Base-by-base conservation (phyloP, 2,888 invertebrate species). In the Platycheirus rosarum region DNA sequence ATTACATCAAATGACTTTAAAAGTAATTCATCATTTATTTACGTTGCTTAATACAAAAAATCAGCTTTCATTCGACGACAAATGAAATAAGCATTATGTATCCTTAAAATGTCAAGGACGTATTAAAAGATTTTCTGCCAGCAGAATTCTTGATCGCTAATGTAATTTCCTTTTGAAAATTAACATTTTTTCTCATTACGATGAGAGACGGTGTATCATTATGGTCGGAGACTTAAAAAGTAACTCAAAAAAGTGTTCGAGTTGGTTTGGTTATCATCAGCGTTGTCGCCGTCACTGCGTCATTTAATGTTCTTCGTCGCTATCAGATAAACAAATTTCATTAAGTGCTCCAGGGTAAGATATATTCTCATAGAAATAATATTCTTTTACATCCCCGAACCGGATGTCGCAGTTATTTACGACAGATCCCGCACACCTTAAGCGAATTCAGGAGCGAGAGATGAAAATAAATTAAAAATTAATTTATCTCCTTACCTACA, bases 141-240 rank as follows among this genome's bases (percentile, higher is more conserved):
- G n/a, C n/a, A n/a, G n/a, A 44, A 44, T 37, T 60, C 44, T 68
- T 51, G 51, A n/a, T 46, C 13, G 46, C 55, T 49, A 70, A 77
- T 70, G 49, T 57, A 70, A 77, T 77, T 77, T 77, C 76, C 76
- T 70, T 57, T 14, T 40, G 57, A 69, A 77, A 77, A 70, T 77
- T 77, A 60, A 70, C 55, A 57, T 70, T 77, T 70, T n/a, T 57
- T 57, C 57, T 77, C 70, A 77, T 77, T 77, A 70, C 57, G 23
- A 37, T 55, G 42, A 29, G 42, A 42, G 35, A 42, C 35, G 7
- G 48, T 11, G 55, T 42, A 40, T 63, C 42, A 77, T 77, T 77
- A 57, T 40, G 14, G 5, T n/a, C 20, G 13, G 14, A 57, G 14
- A 23, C 26, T 18, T 3, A 40, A 40, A 37, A 32, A 8, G 37